Evolutionary conservation across 2,113 vertebrate genomes (phyloP).

Genomic region (Nibea coibor): DNA sequence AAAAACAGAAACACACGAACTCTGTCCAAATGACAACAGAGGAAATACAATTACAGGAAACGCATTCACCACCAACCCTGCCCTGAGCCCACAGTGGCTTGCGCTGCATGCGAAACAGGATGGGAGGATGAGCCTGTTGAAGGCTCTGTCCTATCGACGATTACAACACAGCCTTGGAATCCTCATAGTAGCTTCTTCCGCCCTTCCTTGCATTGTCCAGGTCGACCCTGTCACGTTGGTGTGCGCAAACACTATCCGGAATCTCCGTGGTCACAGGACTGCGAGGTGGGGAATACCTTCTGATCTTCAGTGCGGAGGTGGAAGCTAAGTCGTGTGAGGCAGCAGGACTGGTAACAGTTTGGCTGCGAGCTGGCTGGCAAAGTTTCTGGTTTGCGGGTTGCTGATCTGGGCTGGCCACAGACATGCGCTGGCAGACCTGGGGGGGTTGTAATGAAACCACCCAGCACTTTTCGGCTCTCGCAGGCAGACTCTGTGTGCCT

Average conservation of each 20-base stretch:
- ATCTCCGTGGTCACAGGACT: constrained; percentile 13
- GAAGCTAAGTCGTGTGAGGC: constrained; percentile 65
- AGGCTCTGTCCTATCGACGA: constrained; percentile 20
- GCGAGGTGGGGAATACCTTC: constrained; percentile 43
- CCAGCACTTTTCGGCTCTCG: constrained; percentile 48
- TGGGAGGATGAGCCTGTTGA: constrained; percentile 49
- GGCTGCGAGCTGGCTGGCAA: constrained; percentile 51
- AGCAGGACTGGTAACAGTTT: constrained; percentile 64
- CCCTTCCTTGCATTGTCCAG: constrained; percentile 3
- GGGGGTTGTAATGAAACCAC: constrained; percentile 65
- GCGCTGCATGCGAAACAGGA: constrained; percentile 67
- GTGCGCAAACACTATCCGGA: constrained; percentile 11
- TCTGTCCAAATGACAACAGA: constrained; percentile 81
- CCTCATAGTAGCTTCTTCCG: background rate
- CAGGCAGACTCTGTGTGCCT: constrained; percentile 23
- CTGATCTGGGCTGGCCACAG: constrained; percentile 61
- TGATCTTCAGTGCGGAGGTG: constrained; percentile 45
- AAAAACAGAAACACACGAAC: constrained; percentile 70
- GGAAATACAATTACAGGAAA: constrained; percentile 84
- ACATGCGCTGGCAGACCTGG: constrained; percentile 57
- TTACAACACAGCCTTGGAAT: constrained; percentile 17
- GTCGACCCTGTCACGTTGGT: constrained; percentile 8
- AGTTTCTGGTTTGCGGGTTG: constrained; percentile 45
- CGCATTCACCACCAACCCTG: constrained; percentile 66
- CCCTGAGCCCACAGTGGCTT: constrained; percentile 68